Percentiles rank a stretch among this genome's conserved stretches.
Evolutionary conservation across 2,113 vertebrate genomes (phyloP).

Genomic region (Salvelinus namaycush): DNA sequence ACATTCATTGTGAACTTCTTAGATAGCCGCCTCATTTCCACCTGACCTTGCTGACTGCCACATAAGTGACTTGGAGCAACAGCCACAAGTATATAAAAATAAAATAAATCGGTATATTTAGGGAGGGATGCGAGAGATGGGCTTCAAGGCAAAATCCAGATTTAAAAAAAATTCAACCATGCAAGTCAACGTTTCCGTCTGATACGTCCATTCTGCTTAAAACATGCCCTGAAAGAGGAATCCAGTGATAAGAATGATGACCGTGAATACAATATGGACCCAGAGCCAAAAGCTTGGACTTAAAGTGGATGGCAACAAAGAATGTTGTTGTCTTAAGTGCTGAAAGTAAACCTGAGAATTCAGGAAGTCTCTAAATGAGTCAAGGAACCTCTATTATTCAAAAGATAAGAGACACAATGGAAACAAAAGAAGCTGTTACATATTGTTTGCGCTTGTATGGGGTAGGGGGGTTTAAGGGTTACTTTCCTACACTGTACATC

Average conservation of each 20-base stretch:
- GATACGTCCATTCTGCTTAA: not conserved
- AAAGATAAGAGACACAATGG: constrained; percentile 51
- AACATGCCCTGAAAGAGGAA: not conserved
- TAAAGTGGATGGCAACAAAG: constrained; percentile 10
- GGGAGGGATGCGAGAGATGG: not conserved
- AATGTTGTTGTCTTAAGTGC: constrained; percentile 56
- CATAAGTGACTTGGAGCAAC: not conserved
- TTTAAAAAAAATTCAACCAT: not conserved
- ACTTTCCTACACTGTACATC: constrained; percentile 23
- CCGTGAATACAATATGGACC: constrained; percentile 3
- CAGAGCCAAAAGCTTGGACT: not conserved
- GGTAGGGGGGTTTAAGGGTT: not conserved
- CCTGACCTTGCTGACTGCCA: constrained; percentile 10
- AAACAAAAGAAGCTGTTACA: constrained; percentile 47
- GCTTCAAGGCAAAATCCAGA: not conserved
- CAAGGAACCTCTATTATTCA: constrained; percentile 66
- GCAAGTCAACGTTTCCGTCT: constrained; percentile 8
- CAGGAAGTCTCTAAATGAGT: constrained; percentile 50
- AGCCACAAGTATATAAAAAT: constrained; percentile 1
- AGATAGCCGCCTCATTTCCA: not conserved
- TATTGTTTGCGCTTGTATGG: constrained; percentile 25
- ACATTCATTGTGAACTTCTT: too few relatives aligned
- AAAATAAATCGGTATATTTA: not conserved
- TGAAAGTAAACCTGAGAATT: constrained; percentile 68
- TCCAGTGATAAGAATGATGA: constrained; percentile 2